Percentiles rank a stretch among this genome's conserved stretches.
Conservation (phyloP, 2,888 invertebrate species). For the Oasisia sp. region DNA sequence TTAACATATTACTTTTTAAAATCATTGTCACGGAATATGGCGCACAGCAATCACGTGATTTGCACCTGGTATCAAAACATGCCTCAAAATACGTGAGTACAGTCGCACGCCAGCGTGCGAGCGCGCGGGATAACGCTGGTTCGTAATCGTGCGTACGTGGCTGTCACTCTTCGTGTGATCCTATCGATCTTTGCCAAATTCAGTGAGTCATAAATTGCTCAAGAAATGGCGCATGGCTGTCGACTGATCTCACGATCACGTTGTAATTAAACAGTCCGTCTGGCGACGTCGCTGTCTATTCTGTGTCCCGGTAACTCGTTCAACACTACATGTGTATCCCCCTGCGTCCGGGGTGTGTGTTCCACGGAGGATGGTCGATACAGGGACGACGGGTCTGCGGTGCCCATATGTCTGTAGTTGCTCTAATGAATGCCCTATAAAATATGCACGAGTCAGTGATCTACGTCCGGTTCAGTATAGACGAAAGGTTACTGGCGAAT, state of each 20-base stretch:
- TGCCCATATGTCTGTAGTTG: background rate
- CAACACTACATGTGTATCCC: background rate
- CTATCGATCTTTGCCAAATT: background rate
- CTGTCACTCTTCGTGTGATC: background rate
- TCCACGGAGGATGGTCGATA: background rate
- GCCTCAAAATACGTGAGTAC: too few species aligned
- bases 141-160: background rate
- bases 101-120: background rate
- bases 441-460: background rate
- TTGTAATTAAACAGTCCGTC: background rate
- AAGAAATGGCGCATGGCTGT: background rate
- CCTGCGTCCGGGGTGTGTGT: too few species aligned
- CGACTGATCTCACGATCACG: background rate
- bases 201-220: background rate
- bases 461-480: background rate
- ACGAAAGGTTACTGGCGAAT: background rate
- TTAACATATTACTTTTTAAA: too few species aligned
- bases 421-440: background rate
- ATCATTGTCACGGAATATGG: too few species aligned
- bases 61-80: too few species aligned
- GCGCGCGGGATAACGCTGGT: background rate
- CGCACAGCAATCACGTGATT: too few species aligned
- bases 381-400: background rate
- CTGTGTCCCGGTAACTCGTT: background rate
- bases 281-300: background rate